Conservation (phyloP, 2,797 vertebrate genomes). For the Atherinosoma microstoma region DNA sequence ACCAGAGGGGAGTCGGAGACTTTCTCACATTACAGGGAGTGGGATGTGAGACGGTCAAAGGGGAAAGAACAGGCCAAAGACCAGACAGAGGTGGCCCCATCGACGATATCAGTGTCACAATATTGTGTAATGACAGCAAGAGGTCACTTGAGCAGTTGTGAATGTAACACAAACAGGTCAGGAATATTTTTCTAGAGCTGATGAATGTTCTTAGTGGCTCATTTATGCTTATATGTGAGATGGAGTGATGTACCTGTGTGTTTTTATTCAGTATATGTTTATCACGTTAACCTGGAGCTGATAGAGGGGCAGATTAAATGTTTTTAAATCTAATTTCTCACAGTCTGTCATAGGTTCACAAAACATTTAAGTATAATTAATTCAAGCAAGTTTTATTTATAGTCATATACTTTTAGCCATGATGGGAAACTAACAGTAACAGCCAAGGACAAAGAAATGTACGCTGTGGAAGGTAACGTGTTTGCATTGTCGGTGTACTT, state of each 20-base stretch:
- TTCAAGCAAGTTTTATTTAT: slow-evolving; percentile 26
- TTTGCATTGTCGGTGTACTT: slow-evolving; percentile 48
- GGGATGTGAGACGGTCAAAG: slow-evolving; percentile 3
- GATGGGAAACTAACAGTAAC: slow-evolving; percentile 20
- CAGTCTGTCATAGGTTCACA: slow-evolving; percentile 15
- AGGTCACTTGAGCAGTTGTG: slow-evolving; percentile 68
- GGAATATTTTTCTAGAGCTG: slow-evolving; percentile 49
- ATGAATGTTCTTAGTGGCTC: slow-evolving; percentile 70
- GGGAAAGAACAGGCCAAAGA: slow-evolving; percentile 21
- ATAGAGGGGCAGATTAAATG: too few relatives aligned
- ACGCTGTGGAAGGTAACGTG: slow-evolving; percentile 50
- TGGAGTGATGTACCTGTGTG: slow-evolving; percentile 56
- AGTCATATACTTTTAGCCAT: slow-evolving; percentile 28
- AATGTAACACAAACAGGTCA: slow-evolving; percentile 72
- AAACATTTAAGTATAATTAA: slow-evolving; percentile 10
- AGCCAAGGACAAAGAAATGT: slow-evolving; percentile 56
- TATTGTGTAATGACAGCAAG: slow-evolving; percentile 9
- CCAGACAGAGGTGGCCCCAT: slow-evolving; percentile 21
- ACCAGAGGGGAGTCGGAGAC: slow-evolving; percentile 43
- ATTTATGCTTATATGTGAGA: slow-evolving; percentile 51
- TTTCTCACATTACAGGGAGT: slow-evolving; percentile 24
- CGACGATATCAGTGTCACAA: slow-evolving; percentile 10
- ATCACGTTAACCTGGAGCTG: slow-evolving; percentile 18
- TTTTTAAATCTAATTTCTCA: not conserved
- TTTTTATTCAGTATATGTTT: slow-evolving; percentile 45